Percentiles rank a stretch among this genome's conserved stretches.
Evolutionary conservation across 2,113 vertebrate genomes (phyloP).

Genomic region (Genyomyrus donnyi): DNA sequence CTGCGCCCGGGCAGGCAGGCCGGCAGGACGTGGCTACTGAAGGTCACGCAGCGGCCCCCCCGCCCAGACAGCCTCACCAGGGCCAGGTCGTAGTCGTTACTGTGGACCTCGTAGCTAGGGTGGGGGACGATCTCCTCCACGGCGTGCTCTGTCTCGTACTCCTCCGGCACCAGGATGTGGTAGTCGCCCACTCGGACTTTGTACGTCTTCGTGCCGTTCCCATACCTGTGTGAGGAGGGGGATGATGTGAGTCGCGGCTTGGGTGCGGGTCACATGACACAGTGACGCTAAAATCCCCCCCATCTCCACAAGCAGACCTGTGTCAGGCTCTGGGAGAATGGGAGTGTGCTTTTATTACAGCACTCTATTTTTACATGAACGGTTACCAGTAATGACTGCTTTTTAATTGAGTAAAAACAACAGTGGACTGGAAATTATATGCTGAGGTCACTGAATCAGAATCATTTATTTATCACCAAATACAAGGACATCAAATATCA

Average conservation of each 20-base stretch:
- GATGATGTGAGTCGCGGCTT: not conserved
- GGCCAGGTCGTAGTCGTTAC: slow-evolving; percentile 88
- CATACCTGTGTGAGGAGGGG: slow-evolving; percentile 64
- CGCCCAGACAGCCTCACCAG: slow-evolving; percentile 71
- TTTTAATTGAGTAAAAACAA: too few species aligned
- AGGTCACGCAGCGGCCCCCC: slow-evolving; percentile 61
- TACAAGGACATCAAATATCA: not conserved
- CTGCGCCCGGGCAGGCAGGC: slow-evolving; percentile 75
- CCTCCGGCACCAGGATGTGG: slow-evolving; percentile 85
- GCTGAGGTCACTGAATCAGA: not conserved
- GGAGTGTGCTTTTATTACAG: not conserved
- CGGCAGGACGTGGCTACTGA: slow-evolving; percentile 77
- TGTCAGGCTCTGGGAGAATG: not conserved
- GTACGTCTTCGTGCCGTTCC: slow-evolving; percentile 78
- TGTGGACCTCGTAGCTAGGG: slow-evolving; percentile 66
- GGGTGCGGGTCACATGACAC: not conserved
- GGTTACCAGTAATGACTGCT: too few species aligned
- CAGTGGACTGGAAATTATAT: not conserved
- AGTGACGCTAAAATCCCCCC: not conserved
- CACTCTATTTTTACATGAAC: not conserved
- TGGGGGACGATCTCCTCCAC: slow-evolving; percentile 77
- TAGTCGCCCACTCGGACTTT: slow-evolving; percentile 87
- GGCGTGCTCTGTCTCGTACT: slow-evolving; percentile 80
- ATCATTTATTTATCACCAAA: not conserved
- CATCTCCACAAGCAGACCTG: not conserved